Percentiles rank a stretch among this genome's conserved stretches.
Evolutionary conservation across 2,113 vertebrate species (phyloP).

Genomic region (Holacanthus passer): DNA sequence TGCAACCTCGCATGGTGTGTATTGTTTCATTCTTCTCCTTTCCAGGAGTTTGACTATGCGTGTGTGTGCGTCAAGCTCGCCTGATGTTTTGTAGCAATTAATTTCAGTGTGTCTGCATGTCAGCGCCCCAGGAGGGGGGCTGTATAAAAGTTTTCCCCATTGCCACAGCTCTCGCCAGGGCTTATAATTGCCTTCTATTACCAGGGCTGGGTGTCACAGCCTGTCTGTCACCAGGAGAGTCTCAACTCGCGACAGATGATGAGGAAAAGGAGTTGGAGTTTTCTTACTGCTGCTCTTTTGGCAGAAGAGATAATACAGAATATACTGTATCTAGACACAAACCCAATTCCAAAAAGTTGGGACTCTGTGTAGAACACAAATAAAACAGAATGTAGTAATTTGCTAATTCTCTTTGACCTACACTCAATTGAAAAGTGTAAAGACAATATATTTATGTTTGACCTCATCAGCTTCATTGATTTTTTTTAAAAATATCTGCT

Average conservation of each 20-base stretch:
- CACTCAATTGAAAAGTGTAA: no score
- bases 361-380: no score
- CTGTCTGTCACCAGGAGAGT: constrained; percentile 80
- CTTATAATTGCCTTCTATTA: constrained; percentile 85
- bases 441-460: no score
- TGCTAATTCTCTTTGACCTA: no score
- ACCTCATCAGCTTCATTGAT: no score
- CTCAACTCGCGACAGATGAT: constrained; percentile 76
- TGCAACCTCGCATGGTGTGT: constrained; percentile 69
- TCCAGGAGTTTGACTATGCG: constrained; percentile 80
- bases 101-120: constrained; percentile 83
- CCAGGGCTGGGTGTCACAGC: constrained; percentile 80
- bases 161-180: constrained; percentile 80
- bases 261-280: constrained; percentile 73
- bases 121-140: constrained; percentile 79
- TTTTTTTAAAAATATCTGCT: no score
- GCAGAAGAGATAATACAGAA: constrained; percentile 60
- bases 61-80: constrained; percentile 76
- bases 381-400: no score
- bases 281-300: constrained; percentile 70
- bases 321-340: constrained; percentile 46
- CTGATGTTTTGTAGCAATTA: constrained; percentile 85
- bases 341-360: no score
- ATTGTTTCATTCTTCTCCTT: constrained; percentile 80
- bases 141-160: constrained; percentile 80